A percentile compares a stretch with the other conserved stretches of the same genome.
Conservation (phyloP, 1,140 invertebrate genomes). For the Parasteatoda tepidariorum region DNA sequence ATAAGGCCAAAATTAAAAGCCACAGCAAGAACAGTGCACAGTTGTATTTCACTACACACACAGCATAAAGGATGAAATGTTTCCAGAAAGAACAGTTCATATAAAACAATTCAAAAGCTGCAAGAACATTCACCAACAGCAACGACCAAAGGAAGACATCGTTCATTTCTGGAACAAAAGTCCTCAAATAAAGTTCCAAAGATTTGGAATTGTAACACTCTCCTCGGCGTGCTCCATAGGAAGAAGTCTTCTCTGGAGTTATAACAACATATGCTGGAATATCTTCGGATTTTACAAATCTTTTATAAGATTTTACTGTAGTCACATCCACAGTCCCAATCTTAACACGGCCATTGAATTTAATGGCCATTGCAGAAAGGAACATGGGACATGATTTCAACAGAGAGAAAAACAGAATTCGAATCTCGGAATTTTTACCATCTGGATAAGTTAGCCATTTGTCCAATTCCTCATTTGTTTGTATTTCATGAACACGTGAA, state of each 20-base stretch:
- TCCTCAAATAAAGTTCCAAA: conserved; percentile 70
- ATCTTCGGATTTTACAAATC: conserved; percentile 60
- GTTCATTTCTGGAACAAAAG: conserved; percentile 72
- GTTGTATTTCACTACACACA: conserved; percentile 70
- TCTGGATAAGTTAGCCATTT: conserved; percentile 65
- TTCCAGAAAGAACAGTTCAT: conserved; percentile 66
- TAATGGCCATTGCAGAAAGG: conserved; percentile 72
- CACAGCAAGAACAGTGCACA: conserved; percentile 69
- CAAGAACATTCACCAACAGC: conserved; percentile 69
- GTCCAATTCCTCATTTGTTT: conserved; percentile 64
- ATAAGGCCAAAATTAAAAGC: conserved; percentile 68
- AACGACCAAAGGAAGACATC: conserved; percentile 72
- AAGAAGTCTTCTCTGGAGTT: conserved; percentile 68
- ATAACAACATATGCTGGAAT: conserved; percentile 69
- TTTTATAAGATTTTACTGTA: conserved; percentile 64
- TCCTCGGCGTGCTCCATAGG: conserved; percentile 68
- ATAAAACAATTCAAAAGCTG: conserved; percentile 69
- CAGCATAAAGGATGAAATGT: conserved; percentile 66
- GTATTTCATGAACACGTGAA: conserved; percentile 68
- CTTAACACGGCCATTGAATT: conserved; percentile 72
- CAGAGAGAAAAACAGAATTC: conserved; percentile 69
- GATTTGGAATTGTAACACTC: conserved; percentile 70
- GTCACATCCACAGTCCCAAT: conserved; percentile 69
- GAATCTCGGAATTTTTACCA: conserved; percentile 65
- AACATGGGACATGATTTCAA: conserved; percentile 70